A percentile compares a stretch with the other conserved stretches of the same genome.
Conservation (phyloP, 2,797 vertebrate species). For the Fringilla coelebs region DNA sequence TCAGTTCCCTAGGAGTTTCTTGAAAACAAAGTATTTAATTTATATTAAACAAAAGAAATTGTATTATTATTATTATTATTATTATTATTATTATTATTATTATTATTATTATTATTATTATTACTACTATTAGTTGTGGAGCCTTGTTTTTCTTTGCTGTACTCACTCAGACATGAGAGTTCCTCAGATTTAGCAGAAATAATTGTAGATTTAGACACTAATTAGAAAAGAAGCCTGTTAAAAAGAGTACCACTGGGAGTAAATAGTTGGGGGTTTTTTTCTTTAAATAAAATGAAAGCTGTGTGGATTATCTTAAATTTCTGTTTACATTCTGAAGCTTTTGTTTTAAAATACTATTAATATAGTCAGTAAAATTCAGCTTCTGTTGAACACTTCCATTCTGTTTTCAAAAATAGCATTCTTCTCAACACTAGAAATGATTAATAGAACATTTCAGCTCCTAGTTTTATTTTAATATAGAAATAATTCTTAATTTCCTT, state of each 20-base stretch:
- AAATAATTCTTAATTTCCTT: neutral
- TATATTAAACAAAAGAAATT: neutral
- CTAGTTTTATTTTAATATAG: neutral
- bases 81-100: too few species aligned
- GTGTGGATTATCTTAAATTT: neutral
- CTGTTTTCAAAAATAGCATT: neutral
- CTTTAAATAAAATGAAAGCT: neutral
- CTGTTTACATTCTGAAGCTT: neutral
- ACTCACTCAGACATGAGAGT: neutral
- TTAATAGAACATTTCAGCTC: neutral
- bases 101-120: too few species aligned
- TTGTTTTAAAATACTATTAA: neutral
- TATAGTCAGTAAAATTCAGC: neutral
- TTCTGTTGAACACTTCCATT: neutral
- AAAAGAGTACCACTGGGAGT: neutral
- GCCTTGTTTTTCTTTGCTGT: neutral
- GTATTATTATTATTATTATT: too few species aligned
- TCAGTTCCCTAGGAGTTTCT: neutral
- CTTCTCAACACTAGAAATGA: neutral
- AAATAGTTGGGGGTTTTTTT: rapidly evolving
- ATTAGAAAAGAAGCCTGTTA: neutral
- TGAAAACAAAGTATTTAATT: neutral
- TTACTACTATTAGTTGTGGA: neutral
- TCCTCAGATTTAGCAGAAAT: neutral
- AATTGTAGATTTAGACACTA: neutral